phyloP scores from a whole-genome alignment of 1,140 invertebrate species.

The Lasaia peninsularis region DNA sequence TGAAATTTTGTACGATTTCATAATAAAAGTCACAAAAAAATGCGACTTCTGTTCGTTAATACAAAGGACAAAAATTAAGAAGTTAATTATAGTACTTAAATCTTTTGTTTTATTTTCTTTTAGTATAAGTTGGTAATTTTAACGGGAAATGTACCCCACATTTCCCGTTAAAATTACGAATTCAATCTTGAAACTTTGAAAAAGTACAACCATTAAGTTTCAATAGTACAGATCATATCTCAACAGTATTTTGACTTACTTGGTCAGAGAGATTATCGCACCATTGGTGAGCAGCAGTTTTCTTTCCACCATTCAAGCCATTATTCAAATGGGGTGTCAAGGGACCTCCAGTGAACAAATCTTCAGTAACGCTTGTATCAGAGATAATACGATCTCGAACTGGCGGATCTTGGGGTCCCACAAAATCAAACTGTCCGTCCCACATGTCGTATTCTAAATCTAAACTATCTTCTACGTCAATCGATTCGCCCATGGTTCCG shows the following conservation, averaged over 20 bases:
- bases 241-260: conserved; percentile 51
- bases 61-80: no score
- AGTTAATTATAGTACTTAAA: no score
- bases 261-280: conserved; percentile 77
- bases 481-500: conserved; percentile 58
- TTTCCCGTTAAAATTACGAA: no score
- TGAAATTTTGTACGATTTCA: no score
- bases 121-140: no score
- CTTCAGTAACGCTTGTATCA: conserved; percentile 61
- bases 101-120: no score
- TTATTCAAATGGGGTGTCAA: conserved; percentile 68
- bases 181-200: no score
- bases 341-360: conserved; percentile 65
- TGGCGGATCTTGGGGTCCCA: conserved; percentile 78
- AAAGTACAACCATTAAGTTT: no score
- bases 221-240: not conserved
- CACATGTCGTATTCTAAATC: conserved; percentile 90
- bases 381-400: conserved; percentile 49
- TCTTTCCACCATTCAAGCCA: conserved; percentile 76
- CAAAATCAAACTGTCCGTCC: conserved; percentile 91
- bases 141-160: no score
- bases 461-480: conserved; percentile 75
- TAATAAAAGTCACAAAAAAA: no score
- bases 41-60: no score
- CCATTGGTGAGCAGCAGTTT: conserved; percentile 75